Evolutionary conservation across 92 coral and sea anemone genomes (phyloP), one percentile per base, ranked within the genome.

Genomic region (Plumapathes pennacea): DNA sequence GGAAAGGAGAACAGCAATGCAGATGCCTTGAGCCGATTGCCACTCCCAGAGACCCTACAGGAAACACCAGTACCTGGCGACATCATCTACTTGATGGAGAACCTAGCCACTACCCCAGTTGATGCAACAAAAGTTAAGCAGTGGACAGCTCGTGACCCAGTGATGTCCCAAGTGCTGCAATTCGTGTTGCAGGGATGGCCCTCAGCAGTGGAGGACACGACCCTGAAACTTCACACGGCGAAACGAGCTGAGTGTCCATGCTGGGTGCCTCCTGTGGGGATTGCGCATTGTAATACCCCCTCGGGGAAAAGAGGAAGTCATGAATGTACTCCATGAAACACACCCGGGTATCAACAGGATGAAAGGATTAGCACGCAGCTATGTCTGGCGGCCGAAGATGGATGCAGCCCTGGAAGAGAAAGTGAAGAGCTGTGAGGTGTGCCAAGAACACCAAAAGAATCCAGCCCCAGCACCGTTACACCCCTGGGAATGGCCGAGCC

Each of bases 321-420:
- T 24, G 20, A 13, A 41, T 78, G 12, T 46, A 60, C 46, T 28
- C 4, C 62, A 62, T 15, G 73, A 54, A 11, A 14, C 38, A n/a
- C 50, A 34, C 66, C 52, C 73, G 14, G 66, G 73, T 15, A 66
- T 54, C 15, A 32, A 36, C 25, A 55, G 28, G 28, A 66, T 66
- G 53, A 66, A 66, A 51, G 33, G 67, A 12, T 33, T 37, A 21
- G 66, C 50, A 0, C 20, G 66, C 28, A 53, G 49, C 45, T 55
- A 34, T 38, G 49, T 53, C 20, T 51, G 74, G 66, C 53, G 72
- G 52, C 38, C 52, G 10, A 66, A 36, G 47, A 54, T 66, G 67
- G 74, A 66, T 27, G 41, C 60, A 30, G 46, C 28, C 33, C 39
- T 24, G 13, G 46, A 38, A 32, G 53, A 69, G 38, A n/a, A 34